Percentiles rank a stretch among this genome's conserved stretches.
phyloP scores from a whole-genome alignment of 2,797 vertebrate genomes.

The Rhynchonycteris naso region DNA sequence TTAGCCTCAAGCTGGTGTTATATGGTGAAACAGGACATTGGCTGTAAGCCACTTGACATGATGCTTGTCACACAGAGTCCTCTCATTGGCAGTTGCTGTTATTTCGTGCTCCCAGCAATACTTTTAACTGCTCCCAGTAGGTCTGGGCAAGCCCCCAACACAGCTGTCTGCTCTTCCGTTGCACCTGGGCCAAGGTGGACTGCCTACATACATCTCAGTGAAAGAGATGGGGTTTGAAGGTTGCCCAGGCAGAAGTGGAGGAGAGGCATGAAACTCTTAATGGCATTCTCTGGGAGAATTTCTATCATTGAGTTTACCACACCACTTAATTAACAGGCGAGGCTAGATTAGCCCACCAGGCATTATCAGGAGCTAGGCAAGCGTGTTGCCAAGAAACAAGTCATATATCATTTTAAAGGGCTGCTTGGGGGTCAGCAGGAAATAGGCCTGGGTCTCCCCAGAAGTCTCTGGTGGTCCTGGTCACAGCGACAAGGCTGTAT shows the following conservation, averaged over 20 bases:
- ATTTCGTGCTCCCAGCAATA: neutral
- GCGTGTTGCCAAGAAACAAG: neutral
- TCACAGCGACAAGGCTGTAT: neutral
- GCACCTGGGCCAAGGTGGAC: neutral
- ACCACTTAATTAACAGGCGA: neutral
- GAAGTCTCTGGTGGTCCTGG: neutral
- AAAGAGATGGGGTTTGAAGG: neutral
- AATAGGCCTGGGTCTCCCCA: neutral
- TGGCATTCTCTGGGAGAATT: neutral
- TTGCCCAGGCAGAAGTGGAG: neutral
- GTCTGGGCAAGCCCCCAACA: neutral
- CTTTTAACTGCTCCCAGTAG: neutral
- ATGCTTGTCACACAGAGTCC: neutral
- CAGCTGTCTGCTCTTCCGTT: neutral
- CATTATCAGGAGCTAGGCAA: neutral
- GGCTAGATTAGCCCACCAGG: neutral
- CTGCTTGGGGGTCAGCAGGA: neutral
- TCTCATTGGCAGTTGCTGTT: neutral
- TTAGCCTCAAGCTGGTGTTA: neutral
- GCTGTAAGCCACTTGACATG: neutral
- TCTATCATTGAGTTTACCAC: neutral
- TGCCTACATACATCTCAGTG: fast-evolving
- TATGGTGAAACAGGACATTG: too few species aligned
- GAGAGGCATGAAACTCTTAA: neutral
- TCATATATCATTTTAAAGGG: constrained; percentile 11